These are phyloP conservation scores for Penelope pileata DNA, from an alignment of 2,113 vertebrate species.

Conservation along the genomic window DNA sequence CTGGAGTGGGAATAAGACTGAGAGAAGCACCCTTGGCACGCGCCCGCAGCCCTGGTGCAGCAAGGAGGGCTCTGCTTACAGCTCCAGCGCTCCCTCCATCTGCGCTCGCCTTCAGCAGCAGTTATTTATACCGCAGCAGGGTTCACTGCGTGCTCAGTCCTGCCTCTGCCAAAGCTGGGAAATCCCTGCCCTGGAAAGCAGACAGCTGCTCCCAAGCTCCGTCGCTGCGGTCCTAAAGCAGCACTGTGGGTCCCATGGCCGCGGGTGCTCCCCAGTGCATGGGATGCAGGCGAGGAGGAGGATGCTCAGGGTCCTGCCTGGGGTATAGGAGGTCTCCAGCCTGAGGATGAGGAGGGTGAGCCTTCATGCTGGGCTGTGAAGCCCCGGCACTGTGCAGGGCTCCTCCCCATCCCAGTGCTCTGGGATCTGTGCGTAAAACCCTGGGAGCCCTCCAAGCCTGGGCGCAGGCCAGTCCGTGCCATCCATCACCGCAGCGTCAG, in stretches of 20 bases:
- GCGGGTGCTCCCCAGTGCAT: too few relatives aligned
- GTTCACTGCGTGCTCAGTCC: neutral
- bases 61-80: neutral
- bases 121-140: neutral
- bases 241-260: neutral
- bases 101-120: fast-evolving
- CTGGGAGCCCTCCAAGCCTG: neutral
- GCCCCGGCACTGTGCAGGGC: neutral
- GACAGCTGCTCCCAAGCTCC: neutral
- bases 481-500: neutral
- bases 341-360: neutral
- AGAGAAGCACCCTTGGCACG: neutral
- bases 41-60: fast-evolving
- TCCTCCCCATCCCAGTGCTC: neutral
- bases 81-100: neutral
- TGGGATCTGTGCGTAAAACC: neutral
- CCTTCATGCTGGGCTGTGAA: neutral
- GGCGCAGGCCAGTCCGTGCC: neutral
- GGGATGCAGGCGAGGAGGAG: neutral
- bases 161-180: neutral
- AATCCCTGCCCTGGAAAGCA: slow-evolving; percentile 15
- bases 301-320: neutral
- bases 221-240: neutral
- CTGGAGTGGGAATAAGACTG: neutral
- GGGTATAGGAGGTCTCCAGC: neutral